Conservation (phyloP, 2,797 vertebrate genomes). For the Bucorvus abyssinicus region DNA sequence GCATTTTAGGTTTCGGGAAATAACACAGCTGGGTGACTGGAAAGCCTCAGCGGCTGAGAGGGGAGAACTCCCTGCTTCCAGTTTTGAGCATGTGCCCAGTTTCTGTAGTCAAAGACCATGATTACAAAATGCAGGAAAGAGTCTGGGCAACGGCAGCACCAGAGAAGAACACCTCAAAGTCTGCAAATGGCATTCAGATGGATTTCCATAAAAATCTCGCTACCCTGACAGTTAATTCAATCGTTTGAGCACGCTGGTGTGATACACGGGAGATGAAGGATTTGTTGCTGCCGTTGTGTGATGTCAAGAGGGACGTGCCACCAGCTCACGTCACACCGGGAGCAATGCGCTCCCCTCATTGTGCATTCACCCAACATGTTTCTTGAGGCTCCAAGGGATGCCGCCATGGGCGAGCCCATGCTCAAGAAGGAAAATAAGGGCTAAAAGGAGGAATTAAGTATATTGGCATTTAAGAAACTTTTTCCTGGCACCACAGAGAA, state of each 20-base stretch:
- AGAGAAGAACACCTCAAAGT: neutral
- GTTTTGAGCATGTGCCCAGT: neutral
- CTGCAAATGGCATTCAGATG: neutral
- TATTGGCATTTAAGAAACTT: neutral
- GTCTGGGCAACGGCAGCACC: neutral
- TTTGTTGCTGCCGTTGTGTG: neutral
- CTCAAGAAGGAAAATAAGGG: neutral
- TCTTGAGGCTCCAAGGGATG: neutral
- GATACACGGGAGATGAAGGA: neutral
- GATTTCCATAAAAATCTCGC: neutral
- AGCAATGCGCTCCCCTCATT: neutral
- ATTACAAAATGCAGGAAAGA: neutral
- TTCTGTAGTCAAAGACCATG: neutral
- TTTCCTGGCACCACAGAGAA: neutral
- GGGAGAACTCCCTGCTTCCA: neutral
- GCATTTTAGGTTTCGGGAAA: neutral
- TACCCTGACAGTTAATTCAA: neutral
- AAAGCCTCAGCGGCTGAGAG: neutral
- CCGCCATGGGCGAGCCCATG: rapidly evolving
- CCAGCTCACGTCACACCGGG: rapidly evolving
- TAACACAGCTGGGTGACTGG: neutral
- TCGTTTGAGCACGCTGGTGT: rapidly evolving
- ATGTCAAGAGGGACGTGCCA: neutral
- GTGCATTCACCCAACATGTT: neutral
- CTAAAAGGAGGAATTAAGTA: neutral